These are phyloP conservation scores for Hydrocynus forskahlii DNA, from an alignment of 2,797 vertebrate genomes.

Conservation along the genomic window DNA sequence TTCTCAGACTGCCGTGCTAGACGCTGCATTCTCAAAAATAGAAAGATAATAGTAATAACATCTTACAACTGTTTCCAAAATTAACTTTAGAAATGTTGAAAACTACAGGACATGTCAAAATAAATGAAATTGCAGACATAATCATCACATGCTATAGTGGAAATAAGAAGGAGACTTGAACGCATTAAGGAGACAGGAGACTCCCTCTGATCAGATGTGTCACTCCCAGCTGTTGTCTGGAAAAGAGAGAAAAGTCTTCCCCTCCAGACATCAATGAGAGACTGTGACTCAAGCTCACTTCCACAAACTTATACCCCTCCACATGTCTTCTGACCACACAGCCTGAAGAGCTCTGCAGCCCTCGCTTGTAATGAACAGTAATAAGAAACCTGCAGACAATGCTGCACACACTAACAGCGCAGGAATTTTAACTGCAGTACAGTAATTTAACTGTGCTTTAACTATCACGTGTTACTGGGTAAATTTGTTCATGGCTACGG, in stretches of 20 bases:
- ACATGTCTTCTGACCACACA: neutral
- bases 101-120: constrained; percentile 1
- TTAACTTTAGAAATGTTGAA: neutral
- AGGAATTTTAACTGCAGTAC: constrained; percentile 15
- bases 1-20: constrained; percentile 20
- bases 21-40: neutral
- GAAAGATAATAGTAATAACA: neutral
- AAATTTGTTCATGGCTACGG: neutral
- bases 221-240: constrained; percentile 24
- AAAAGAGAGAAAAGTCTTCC: constrained; percentile 15
- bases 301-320: neutral
- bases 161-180: constrained; percentile 1
- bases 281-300: constrained; percentile 21
- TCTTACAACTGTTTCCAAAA: neutral
- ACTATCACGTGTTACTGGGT: neutral
- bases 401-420: neutral
- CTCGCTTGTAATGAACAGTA: constrained; percentile 14
- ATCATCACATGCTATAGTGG: neutral
- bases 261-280: constrained; percentile 12
- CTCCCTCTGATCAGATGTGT: constrained; percentile 12
- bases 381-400: constrained; percentile 12
- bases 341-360: neutral
- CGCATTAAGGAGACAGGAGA: neutral
- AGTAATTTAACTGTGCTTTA: neutral
- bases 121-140: neutral